Percentiles rank a stretch among this genome's conserved stretches.
phyloP scores from a whole-genome alignment of 2,113 vertebrate genomes.

The Phodopus roborovskii region DNA sequence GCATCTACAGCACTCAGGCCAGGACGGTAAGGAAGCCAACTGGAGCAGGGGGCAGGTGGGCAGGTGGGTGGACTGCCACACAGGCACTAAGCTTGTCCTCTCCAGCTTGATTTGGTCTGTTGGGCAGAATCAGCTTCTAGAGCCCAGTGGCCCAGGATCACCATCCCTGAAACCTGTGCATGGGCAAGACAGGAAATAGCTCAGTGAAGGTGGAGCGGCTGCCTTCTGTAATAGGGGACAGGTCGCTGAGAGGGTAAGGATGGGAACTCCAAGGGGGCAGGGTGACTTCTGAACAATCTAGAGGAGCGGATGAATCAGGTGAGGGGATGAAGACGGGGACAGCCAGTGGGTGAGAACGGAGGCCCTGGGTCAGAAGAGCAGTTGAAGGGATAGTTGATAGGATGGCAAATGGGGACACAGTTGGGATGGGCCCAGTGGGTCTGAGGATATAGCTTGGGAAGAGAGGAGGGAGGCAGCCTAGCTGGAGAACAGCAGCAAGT shows the following conservation, averaged over 20 bases:
- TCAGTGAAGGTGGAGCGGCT: not conserved
- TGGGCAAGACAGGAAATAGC: slow-evolving; percentile 17
- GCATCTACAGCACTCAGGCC: slow-evolving; percentile 88
- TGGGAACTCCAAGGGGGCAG: not conserved
- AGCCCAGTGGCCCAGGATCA: not conserved
- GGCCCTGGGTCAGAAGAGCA: not conserved
- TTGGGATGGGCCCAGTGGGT: not conserved
- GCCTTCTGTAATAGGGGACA: not conserved
- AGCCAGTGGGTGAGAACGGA: not conserved
- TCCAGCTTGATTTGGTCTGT: not conserved
- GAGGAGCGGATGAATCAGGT: not conserved
- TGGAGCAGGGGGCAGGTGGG: not conserved
- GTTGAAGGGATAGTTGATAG: not conserved
- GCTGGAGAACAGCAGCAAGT: not conserved
- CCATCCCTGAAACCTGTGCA: not conserved
- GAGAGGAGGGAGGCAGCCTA: not conserved
- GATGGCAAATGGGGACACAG: not conserved
- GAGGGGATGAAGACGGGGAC: not conserved
- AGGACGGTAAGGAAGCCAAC: slow-evolving; percentile 88
- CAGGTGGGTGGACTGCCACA: not conserved
- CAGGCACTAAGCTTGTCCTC: not conserved
- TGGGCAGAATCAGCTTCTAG: not conserved
- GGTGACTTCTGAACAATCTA: not conserved
- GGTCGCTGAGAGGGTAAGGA: not conserved
- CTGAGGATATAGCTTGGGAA: not conserved